Conservation (phyloP, 1,140 invertebrate species). For the Cephus cinctus region DNA sequence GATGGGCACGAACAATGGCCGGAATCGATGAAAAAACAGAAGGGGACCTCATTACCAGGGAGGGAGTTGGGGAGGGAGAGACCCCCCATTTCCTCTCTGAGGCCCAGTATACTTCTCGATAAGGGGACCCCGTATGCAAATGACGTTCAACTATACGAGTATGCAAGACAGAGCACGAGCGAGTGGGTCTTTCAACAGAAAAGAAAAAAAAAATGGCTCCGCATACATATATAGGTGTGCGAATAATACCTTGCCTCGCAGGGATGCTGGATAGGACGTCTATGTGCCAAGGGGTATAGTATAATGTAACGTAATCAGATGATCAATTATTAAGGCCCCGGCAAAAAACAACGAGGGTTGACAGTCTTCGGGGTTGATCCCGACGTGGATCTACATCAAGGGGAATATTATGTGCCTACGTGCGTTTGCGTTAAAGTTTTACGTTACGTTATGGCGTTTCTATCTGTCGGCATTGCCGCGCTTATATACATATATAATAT, state of each 20-base stretch:
- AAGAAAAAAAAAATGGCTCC: conserved; percentile 36
- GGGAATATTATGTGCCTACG: no score
- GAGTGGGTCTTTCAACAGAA: no score
- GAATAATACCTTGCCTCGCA: conserved; percentile 41
- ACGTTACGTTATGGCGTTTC: no score
- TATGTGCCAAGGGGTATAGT: conserved; percentile 20
- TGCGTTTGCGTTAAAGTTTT: no score
- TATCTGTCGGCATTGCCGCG: no score
- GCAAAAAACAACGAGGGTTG: conserved; percentile 56
- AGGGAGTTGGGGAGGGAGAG: not conserved
- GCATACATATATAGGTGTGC: conserved; percentile 34
- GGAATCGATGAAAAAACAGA: conserved; percentile 42
- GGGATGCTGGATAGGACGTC: conserved; percentile 16
- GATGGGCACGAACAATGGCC: conserved; percentile 44
- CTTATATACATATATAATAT: no score
- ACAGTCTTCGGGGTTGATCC: no score
- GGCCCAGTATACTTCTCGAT: conserved; percentile 52
- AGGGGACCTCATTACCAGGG: not conserved
- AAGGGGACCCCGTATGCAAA: conserved; percentile 52
- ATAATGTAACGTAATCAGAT: conserved; percentile 56
- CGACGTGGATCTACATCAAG: no score
- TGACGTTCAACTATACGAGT: no score
- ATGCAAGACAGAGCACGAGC: no score
- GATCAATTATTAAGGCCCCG: conserved; percentile 55
- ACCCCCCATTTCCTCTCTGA: no score